These are phyloP conservation scores for Myrmecobius fasciatus DNA, from an alignment of 2,113 vertebrate species.

Conservation along the genomic window DNA sequence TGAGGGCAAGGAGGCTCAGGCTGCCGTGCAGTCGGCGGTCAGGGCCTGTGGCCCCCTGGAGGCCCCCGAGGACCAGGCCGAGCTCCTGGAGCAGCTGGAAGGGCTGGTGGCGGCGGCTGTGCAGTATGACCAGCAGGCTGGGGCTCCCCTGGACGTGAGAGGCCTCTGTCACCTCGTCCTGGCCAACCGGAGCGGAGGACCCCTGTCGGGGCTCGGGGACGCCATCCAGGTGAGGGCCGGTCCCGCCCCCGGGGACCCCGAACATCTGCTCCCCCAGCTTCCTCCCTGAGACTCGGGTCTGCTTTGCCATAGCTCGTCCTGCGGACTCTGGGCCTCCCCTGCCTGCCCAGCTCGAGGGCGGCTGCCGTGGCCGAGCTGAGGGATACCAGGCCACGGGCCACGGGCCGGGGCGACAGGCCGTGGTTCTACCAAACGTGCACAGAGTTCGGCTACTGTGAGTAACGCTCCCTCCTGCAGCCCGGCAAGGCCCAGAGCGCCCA, in stretches of 20 bases:
- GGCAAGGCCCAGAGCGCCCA: background rate
- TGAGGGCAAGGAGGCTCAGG: constrained; percentile 33
- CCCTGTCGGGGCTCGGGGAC: constrained; percentile 79
- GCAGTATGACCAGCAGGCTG: constrained; percentile 87
- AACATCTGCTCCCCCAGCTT: background rate
- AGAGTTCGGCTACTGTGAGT: constrained; percentile 92
- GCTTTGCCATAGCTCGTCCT: constrained; percentile 78
- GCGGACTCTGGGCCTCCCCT: constrained; percentile 70
- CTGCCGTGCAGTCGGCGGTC: constrained; percentile 82
- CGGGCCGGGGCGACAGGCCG: constrained; percentile 79
- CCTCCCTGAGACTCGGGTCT: background rate
- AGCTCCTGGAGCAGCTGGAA: constrained; percentile 86
- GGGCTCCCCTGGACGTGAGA: constrained; percentile 77
- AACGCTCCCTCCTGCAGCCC: background rate
- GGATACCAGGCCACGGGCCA: constrained; percentile 64
- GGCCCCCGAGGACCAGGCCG: constrained; percentile 75
- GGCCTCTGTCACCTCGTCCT: constrained; percentile 83
- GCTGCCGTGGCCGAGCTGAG: constrained; percentile 79
- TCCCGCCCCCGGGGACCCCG: background rate
- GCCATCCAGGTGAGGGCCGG: constrained; percentile 78
- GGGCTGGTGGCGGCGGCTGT: constrained; percentile 87
- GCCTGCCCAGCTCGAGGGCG: constrained; percentile 83
- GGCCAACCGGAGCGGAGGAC: constrained; percentile 61
- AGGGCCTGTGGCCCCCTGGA: constrained; percentile 82
- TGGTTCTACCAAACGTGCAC: constrained; percentile 92